phyloP scores from a whole-genome alignment of 1,140 invertebrate species.

The Nasonia giraulti region DNA sequence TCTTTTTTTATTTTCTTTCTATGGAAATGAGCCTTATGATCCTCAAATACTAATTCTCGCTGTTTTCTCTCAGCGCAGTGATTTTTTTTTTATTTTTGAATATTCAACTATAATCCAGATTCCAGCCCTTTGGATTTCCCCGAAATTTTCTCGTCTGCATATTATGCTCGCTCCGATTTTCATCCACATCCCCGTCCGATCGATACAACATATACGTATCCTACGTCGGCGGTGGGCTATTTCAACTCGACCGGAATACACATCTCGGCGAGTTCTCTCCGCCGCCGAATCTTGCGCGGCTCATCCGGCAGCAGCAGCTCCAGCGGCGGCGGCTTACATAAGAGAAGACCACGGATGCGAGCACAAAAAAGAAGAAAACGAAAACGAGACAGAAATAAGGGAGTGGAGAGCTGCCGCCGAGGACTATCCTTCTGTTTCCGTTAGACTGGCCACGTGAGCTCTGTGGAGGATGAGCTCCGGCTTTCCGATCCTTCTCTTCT shows the following conservation, averaged over 20 bases:
- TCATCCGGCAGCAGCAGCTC: constrained; percentile 5
- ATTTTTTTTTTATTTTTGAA: background rate
- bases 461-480: background rate
- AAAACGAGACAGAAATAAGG: constrained; percentile 2
- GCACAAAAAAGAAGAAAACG: constrained; percentile 12
- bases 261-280: constrained; percentile 45
- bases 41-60: background rate
- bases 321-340: constrained; percentile 19
- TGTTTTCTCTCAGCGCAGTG: background rate
- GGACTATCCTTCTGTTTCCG: constrained; percentile 19
- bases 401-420: background rate
- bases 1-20: constrained; percentile 25
- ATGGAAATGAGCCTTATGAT: background rate
- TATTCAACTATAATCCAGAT: background rate
- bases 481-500: background rate
- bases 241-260: constrained; percentile 70
- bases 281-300: constrained; percentile 3
- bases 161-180: constrained; percentile 28
- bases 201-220: constrained; percentile 54
- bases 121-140: background rate
- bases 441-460: constrained; percentile 1
- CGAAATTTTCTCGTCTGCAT: constrained; percentile 38
- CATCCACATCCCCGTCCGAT: constrained; percentile 62
- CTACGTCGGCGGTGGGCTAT: constrained; percentile 56
- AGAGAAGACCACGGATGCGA: constrained; percentile 10